Conservation (phyloP, 2,888 invertebrate species). For the Scaptodrosophila latifasciaeformis region DNA sequence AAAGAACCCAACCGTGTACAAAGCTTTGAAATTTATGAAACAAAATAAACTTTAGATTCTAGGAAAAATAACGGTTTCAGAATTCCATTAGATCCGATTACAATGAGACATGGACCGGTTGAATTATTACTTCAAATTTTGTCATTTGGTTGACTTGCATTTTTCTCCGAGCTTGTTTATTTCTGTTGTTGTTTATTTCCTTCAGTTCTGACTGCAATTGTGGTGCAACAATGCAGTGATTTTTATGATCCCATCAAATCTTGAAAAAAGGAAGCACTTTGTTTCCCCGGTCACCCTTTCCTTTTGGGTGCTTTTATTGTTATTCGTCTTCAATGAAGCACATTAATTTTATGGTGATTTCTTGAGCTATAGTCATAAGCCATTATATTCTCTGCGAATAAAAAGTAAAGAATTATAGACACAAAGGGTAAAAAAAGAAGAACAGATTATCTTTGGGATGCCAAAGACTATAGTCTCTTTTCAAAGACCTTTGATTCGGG, state of each 20-base stretch:
- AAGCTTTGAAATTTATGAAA: constrained; percentile 29
- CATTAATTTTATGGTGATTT: background rate
- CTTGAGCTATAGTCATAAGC: background rate
- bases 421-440: too few species aligned
- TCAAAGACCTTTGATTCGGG: too few species aligned
- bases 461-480: too few species aligned
- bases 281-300: too few species aligned
- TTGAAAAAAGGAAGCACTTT: constrained; percentile 17
- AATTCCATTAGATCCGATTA: constrained; percentile 59
- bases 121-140: constrained; percentile 54
- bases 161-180: constrained; percentile 33
- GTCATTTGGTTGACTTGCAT: constrained; percentile 42
- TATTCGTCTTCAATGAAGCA: background rate
- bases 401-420: too few species aligned
- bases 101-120: constrained; percentile 49
- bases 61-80: too few species aligned
- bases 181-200: constrained; percentile 1
- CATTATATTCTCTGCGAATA: too few species aligned
- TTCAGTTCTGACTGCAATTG: constrained; percentile 29
- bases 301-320: too few species aligned
- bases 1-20: constrained; percentile 11
- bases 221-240: constrained; percentile 54
- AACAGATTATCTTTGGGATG: too few species aligned
- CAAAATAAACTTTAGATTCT: constrained; percentile 61
- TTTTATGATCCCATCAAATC: constrained; percentile 59